Evolutionary conservation across 1,140 invertebrate species (phyloP), one percentile per base, ranked within the genome.

Genomic region (Galendromus occidentalis): DNA sequence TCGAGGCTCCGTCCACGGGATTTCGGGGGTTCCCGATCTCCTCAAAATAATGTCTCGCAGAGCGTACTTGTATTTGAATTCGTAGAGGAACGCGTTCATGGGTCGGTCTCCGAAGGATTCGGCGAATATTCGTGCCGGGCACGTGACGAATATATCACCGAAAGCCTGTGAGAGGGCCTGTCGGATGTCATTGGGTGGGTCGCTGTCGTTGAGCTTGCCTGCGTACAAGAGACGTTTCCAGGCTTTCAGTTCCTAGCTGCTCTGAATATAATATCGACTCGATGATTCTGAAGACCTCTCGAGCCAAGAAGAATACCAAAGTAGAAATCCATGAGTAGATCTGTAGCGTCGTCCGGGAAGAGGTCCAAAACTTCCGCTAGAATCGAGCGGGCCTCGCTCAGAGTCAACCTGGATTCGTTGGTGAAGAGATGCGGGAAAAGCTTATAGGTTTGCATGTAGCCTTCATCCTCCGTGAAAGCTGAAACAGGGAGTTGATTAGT

Each of bases 71-170:
- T 59, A 33, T 9, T 25, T 59, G 51, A 59, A 59, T 25, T 59
- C 33, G 51, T 59, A 59, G 25, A 59, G 51, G 51, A 59, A 59
- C 22, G 51, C 51, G 33, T 59, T 59, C 51, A 59, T 59, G 2
- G 51, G 51, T 22, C 51, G 51, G 25, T 59, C 51, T 59, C 51
- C 51, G 51, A 29, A 59, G 4, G 51, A 59, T 9, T 59, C 51
- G 14, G 51, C 51, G 33, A 59, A 59, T 59, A 59, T 59, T 1
- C 51, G 51, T 2, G 9, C 51, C 17, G 51, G 51, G 25, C 51
- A 59, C 25, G 17, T 59, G 12, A 59, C 51, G 22, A 59, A 59
- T 17, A 59, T 59, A 9, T 59, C 51, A 17, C 51, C 51, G 20
- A 59, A 59, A 14, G 51, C 51, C 51, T 59, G 51, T 14, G 51